Evolutionary conservation across 2,888 invertebrate species (phyloP).

Genomic region (Cacoxenus indagator): DNA sequence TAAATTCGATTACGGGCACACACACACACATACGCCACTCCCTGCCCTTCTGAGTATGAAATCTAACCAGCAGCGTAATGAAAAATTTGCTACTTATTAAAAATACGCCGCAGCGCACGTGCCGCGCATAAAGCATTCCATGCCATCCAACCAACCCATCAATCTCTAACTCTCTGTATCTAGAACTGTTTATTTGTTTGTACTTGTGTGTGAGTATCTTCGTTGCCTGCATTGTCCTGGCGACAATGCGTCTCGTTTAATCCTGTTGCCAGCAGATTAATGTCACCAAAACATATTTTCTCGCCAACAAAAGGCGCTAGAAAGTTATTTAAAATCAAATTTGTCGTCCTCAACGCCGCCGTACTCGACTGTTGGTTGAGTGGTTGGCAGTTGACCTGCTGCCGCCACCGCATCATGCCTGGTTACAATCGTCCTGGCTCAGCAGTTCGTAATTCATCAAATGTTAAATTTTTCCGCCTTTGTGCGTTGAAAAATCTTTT

Average conservation of each 20-base stretch:
- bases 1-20: conserved; percentile 29
- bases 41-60: not conserved
- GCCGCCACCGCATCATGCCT: not conserved
- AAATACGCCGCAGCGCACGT: conserved; percentile 60
- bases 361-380: not conserved
- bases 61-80: no score
- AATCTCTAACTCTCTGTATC: not conserved
- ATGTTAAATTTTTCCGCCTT: no score
- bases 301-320: conserved; percentile 33
- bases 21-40: not conserved
- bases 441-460: no score
- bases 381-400: conserved; percentile 22
- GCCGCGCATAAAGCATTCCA: conserved; percentile 34
- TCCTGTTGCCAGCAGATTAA: conserved; percentile 69
- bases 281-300: conserved; percentile 71
- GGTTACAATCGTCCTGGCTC: conserved; percentile 6
- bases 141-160: not conserved
- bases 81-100: conserved; percentile 59
- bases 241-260: conserved; percentile 54
- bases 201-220: conserved; percentile 16
- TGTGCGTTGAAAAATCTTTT: conserved; percentile 31
- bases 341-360: conserved; percentile 29
- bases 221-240: conserved; percentile 38
- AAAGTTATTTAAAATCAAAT: conserved; percentile 64
- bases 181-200: conserved; percentile 15